A percentile compares a stretch with the other conserved stretches of the same genome.
phyloP scores from a whole-genome alignment of 30 jellyfish, hydroid and myxozoan species.

The Rhopilema esculentum region DNA sequence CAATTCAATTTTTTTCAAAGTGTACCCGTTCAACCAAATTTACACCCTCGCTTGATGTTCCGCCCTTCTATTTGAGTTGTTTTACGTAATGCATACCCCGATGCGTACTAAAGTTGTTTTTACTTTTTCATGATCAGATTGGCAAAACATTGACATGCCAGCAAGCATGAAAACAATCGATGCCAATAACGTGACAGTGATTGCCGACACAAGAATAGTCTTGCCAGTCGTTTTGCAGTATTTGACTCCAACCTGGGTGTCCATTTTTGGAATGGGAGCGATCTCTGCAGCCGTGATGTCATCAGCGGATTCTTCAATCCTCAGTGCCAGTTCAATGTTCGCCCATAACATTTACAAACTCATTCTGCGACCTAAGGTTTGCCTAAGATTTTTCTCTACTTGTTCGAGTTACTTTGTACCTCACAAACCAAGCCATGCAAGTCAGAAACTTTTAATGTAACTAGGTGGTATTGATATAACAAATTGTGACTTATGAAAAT shows the following conservation, averaged over 20 bases:
- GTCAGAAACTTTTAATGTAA: too few relatives aligned
- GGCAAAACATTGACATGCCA: constrained; percentile 41
- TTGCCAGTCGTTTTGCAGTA: constrained; percentile 90
- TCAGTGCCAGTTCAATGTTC: constrained; percentile 91
- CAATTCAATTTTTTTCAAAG: too few relatives aligned
- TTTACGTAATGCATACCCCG: too few relatives aligned
- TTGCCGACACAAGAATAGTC: constrained; percentile 82
- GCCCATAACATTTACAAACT: constrained; percentile 83
- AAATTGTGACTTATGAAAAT: too few relatives aligned
- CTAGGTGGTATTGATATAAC: too few relatives aligned
- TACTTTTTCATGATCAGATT: constrained; percentile 14
- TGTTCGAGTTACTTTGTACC: too few relatives aligned
- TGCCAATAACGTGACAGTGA: constrained; percentile 15
- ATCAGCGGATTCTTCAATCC: constrained; percentile 91
- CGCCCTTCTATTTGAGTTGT: too few relatives aligned
- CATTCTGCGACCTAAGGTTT: constrained; percentile 79
- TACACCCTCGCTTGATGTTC: too few relatives aligned
- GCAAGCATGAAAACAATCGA: constrained; percentile 6
- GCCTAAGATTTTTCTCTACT: too few relatives aligned
- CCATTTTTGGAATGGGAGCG: constrained; percentile 95
- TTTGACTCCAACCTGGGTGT: constrained; percentile 87
- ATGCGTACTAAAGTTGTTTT: neutral
- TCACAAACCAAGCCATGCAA: too few relatives aligned
- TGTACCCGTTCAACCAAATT: too few relatives aligned
- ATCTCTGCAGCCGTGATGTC: constrained; percentile 97